Evolutionary conservation across 2,113 vertebrate species (phyloP).

Genomic region (Oxyura jamaicensis): DNA sequence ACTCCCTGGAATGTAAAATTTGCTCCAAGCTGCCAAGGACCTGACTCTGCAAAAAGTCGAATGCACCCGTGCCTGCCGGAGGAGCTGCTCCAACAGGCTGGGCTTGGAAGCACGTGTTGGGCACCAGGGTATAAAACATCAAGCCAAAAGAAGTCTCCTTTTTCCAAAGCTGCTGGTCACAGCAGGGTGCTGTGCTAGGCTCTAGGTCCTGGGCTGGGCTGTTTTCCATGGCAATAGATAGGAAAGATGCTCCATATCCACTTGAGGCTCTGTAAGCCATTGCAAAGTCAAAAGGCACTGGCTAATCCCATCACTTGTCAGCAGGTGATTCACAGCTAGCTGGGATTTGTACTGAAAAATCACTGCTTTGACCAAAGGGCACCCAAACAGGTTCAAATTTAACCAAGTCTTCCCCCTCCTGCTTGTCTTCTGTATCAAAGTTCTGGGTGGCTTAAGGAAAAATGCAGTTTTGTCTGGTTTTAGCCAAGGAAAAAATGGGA

Average conservation of each 20-base stretch:
- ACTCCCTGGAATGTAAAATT: conserved; percentile 39
- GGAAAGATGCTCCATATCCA: neutral
- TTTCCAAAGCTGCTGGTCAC: neutral
- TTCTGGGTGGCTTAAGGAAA: neutral
- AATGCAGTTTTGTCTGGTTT: neutral
- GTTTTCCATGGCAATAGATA: too few species aligned
- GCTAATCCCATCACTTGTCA: neutral
- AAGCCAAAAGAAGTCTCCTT: neutral
- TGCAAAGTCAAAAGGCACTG: neutral
- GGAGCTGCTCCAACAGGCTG: neutral
- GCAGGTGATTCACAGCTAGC: neutral
- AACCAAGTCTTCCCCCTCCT: neutral
- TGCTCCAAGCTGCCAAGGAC: neutral
- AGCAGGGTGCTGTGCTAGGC: neutral
- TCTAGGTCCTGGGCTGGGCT: neutral
- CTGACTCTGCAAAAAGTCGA: neutral
- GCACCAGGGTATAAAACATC: rapidly evolving
- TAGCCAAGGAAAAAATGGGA: neutral
- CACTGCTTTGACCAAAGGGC: neutral
- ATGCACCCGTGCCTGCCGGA: rapidly evolving
- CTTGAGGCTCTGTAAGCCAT: rapidly evolving
- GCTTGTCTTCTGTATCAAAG: neutral
- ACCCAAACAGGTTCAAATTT: neutral
- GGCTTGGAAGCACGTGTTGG: neutral
- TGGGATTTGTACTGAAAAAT: neutral